Evolutionary conservation across 2,797 vertebrate genomes (phyloP), one percentile per base, ranked within the genome.

Genomic region (Enteromius trimaculatus): DNA sequence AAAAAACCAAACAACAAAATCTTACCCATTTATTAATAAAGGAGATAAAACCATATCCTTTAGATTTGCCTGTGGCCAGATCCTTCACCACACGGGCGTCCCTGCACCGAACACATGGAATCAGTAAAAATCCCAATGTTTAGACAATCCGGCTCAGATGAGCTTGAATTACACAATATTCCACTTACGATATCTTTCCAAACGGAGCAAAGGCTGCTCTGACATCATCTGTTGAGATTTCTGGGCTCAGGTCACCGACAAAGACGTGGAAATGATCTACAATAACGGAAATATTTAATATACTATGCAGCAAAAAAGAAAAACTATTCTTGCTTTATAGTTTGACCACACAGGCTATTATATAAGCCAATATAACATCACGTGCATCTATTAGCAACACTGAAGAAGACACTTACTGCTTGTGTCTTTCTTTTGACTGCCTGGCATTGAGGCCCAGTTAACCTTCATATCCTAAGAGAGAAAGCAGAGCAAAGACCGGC

Each of bases 361-460:
- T 16, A 7, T 7, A 31, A 21, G 8, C 70, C 7, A 47, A n/a
- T 47, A 17, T 19, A 76, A 68, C 10, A 39, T 6, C 0, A 21
- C 29, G 11, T 21, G n/a, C 16, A 39, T 5, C 23, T 10, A 8
- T 1, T 77, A 42, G n/a, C 10, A 34, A 75, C 11, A 37, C 9
- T 76, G 31, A 77, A 55, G 34, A 87, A 65, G 19, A 80, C n/a
- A 96, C 98, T 97, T 94, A 99, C 98, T 99, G 96, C 98, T 99
- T 87, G 97, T 98, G 92, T 99, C 98, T 95, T 99, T 99, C 95
- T 99, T 99, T 95, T 99, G 98, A 93, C 97, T 99, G 94, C 97
- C 99, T 87, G 98, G 98, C 65, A 97, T 99, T 26, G 98, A 99
- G 88, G 98, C 98, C 98, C 98, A 99, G 95, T 99, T 99, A 90